phyloP scores from a whole-genome alignment of 2,113 vertebrate species.

The Oryzias celebensis region DNA sequence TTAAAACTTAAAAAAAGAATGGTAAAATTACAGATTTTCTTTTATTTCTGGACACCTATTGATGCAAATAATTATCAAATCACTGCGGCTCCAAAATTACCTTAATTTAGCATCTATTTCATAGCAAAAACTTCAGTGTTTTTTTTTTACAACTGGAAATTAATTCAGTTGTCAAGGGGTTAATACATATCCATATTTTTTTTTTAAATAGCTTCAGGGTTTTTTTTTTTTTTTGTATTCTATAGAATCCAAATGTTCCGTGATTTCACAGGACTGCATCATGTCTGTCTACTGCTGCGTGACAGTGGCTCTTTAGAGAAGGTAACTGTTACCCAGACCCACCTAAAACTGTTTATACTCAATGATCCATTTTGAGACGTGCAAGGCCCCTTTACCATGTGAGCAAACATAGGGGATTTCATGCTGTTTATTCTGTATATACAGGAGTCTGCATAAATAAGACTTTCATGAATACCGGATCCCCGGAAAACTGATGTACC shows the following conservation, averaged over 20 bases:
- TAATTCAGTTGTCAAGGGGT: no score
- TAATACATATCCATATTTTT: no score
- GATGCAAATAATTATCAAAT: no score
- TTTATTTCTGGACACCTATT: no score
- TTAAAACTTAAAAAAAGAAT: no score
- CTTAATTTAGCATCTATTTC: no score
- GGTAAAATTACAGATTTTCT: no score
- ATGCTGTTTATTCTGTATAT: conserved; percentile 76
- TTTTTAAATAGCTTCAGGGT: not conserved
- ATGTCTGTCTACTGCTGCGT: conserved; percentile 71
- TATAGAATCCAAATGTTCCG: conserved; percentile 52
- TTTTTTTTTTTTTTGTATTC: not conserved
- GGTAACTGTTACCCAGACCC: conserved; percentile 71
- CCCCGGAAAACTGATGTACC: conserved; percentile 69
- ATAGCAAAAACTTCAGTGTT: no score
- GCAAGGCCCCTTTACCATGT: conserved; percentile 62
- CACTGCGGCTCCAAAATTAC: no score
- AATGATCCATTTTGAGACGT: conserved; percentile 71
- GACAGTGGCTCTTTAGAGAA: conserved; percentile 71
- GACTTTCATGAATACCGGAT: conserved; percentile 59
- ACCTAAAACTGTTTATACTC: conserved; percentile 77
- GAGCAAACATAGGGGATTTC: conserved; percentile 72
- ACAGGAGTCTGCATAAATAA: conserved; percentile 78
- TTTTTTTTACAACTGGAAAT: no score
- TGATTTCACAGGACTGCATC: conserved; percentile 45